Base-by-base conservation (phyloP, 2,888 invertebrate genomes). In the Diabrotica balteata region DNA sequence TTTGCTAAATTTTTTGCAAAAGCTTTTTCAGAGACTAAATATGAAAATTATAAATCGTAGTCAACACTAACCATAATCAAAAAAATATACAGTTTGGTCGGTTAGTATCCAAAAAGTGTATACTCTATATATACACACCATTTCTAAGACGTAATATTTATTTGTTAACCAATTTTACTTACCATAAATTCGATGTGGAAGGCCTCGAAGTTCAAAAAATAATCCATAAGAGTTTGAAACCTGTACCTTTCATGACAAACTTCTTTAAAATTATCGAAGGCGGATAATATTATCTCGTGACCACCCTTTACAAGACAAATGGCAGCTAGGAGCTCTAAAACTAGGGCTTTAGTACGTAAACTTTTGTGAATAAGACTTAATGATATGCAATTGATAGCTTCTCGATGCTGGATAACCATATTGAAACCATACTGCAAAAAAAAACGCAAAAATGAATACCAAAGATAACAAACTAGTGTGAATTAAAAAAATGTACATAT, bases 131-230 rank as follows among this genome's bases (percentile, higher is more conserved):
- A 32, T 32, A 5, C 32, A 32, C 32, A 32, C 32, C 32, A 32
- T 4, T 32, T 32, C 32, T 32, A 32, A 4, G 1, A 32, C 32
- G 2, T 32, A 32, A 32, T 32, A 32, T 32, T 32, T 32, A 32
- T 2, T 32, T 32, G 5, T 32, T 4, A 32, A 32, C 4, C 32
- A 32, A 50, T 9, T 47, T 44, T 42, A 82, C 88, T 88, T 81
- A 93, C 97, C 97, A 98, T 97, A 86, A 98, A 97, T 85, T 98
- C 98, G 78, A 98, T 96, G 84, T 98, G 96, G 84, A 99, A 98
- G 77, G 92, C 92, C 80, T 97, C 96, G 82, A 95, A 96, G 82
- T 97, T 95, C 84, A 95, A 93, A 82, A 99, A 98, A 86, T 96
- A 97, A 79, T 95, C 93, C 95, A 99, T 97, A 51, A 99, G 89